phyloP scores from a whole-genome alignment of 2,888 invertebrate genomes.

The Drosophila suboccidentalis region DNA sequence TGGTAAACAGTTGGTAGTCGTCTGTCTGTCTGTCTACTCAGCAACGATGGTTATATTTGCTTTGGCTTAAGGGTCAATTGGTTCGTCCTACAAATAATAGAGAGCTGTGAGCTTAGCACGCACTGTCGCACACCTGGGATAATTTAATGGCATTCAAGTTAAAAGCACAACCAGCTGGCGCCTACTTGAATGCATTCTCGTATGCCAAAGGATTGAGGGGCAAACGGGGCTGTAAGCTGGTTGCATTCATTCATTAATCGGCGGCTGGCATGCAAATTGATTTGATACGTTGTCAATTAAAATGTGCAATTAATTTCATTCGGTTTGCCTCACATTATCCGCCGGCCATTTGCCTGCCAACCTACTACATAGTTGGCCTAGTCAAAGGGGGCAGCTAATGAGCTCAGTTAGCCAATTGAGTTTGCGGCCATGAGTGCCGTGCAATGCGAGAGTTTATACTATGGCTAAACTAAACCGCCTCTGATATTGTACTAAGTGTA shows the following conservation, averaged over 20 bases:
- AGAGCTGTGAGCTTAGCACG: constrained; percentile 36
- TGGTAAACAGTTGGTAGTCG: neutral
- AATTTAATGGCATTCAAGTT: constrained; percentile 64
- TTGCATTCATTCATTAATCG: constrained; percentile 71
- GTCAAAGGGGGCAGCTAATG: constrained; percentile 62
- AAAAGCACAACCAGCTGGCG: constrained; percentile 25
- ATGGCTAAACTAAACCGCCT: constrained; percentile 66
- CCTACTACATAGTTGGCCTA: constrained; percentile 1
- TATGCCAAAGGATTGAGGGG: constrained; percentile 34
- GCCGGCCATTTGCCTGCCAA: constrained; percentile 18
- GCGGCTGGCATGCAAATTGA: constrained; percentile 72
- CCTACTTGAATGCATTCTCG: constrained; percentile 52
- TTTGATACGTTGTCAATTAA: constrained; percentile 82
- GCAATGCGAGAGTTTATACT: constrained; percentile 16
- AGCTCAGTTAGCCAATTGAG: constrained; percentile 79
- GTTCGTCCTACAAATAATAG: neutral
- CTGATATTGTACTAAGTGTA: constrained; percentile 51
- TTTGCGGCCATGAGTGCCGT: constrained; percentile 60
- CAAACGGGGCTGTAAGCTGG: constrained; percentile 19
- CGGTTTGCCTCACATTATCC: constrained; percentile 70
- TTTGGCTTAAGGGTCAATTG: neutral
- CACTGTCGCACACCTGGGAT: constrained; percentile 45
- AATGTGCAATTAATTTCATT: constrained; percentile 82
- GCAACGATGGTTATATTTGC: constrained; percentile 18
- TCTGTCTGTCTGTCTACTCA: neutral